These are phyloP conservation scores for Cathartes aura DNA, from an alignment of 2,113 vertebrate genomes.

Conservation along the genomic window DNA sequence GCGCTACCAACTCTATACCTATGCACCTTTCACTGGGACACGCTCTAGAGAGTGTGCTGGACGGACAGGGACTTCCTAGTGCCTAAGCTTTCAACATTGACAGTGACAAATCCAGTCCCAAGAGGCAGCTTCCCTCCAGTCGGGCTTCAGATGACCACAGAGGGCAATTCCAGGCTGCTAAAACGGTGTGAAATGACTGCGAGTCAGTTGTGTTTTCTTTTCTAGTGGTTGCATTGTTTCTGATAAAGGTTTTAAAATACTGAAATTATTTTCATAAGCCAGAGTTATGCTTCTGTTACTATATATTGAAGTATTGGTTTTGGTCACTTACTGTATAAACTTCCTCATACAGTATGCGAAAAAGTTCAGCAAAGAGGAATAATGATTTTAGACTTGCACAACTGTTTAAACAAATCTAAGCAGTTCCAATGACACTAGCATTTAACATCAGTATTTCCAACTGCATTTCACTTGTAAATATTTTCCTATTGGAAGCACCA, in stretches of 20 bases:
- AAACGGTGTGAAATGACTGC: not conserved
- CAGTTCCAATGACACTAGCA: not conserved
- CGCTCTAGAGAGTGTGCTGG: not conserved
- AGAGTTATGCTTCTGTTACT: not conserved
- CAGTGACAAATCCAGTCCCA: not conserved
- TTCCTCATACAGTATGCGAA: not conserved
- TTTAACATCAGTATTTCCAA: conserved; percentile 24
- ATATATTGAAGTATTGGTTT: not conserved
- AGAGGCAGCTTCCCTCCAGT: not conserved
- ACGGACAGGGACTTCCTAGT: not conserved
- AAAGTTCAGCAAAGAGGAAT: not conserved
- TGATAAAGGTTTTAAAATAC: not conserved
- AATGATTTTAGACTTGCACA: not conserved
- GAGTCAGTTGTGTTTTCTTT: not conserved
- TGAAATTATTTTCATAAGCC: not conserved
- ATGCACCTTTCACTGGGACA: not conserved
- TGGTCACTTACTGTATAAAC: not conserved
- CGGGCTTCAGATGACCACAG: not conserved
- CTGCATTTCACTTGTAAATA: conserved; percentile 40
- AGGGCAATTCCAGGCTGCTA: not conserved
- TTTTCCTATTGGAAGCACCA: not conserved
- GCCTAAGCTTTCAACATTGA: not conserved
- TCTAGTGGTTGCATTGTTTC: not conserved
- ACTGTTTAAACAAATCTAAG: not conserved
- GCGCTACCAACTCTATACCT: not conserved